Percentiles rank a stretch among this genome's conserved stretches.
Conservation (phyloP, 1,140 invertebrate species). For the Tetranychus cinnabarinus region DNA sequence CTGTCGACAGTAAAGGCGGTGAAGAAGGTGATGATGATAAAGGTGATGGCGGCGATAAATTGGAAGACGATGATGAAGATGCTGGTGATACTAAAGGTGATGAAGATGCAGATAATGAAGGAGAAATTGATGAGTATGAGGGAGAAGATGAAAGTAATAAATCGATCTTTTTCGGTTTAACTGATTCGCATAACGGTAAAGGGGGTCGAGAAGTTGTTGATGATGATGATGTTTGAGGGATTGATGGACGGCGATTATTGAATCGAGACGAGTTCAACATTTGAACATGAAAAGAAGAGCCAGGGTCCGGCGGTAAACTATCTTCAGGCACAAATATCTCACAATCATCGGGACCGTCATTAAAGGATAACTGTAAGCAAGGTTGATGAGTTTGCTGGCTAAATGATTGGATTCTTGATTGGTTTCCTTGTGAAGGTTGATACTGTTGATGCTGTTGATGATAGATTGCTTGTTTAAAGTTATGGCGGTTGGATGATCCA, state of each 20-base stretch:
- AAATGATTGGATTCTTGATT: not conserved
- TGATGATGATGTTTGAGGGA: not conserved
- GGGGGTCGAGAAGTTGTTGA: not conserved
- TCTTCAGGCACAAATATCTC: not conserved
- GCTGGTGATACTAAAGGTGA: no score
- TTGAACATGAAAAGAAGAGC: not conserved
- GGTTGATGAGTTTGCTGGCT: no score
- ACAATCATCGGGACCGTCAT: not conserved
- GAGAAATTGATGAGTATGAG: no score
- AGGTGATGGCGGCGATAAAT: no score
- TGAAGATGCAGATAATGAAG: no score
- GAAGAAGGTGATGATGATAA: no score
- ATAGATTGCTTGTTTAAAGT: not conserved
- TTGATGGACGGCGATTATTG: not conserved
- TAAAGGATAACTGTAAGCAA: not conserved
- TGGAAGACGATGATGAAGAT: no score
- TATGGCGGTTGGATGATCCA: conserved; percentile 19
- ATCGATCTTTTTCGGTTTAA: conserved; percentile 2
- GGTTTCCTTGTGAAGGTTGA: not conserved
- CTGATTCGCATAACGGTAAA: conserved; percentile 1
- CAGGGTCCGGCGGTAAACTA: not conserved
- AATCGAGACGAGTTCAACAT: not conserved
- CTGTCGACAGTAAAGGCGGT: no score
- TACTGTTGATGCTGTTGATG: not conserved
- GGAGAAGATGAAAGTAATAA: not conserved